Percentiles rank a stretch among this genome's conserved stretches.
Conservation (phyloP, 2,888 invertebrate genomes). For the Hyles lineata region DNA sequence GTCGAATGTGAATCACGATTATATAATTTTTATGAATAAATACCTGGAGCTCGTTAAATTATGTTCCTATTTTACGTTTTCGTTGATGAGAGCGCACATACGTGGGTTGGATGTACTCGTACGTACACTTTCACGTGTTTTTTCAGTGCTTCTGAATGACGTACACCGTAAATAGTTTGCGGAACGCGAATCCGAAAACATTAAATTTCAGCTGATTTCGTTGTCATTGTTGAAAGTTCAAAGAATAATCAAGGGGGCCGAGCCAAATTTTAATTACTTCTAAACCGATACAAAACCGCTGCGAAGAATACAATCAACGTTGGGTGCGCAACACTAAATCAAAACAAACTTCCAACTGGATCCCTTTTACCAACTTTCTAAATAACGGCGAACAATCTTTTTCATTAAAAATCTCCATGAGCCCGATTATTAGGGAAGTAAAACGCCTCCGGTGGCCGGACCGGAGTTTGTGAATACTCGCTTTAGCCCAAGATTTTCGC, state of each 20-base stretch:
- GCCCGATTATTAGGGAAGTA: slow-evolving; percentile 81
- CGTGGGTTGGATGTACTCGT: background rate
- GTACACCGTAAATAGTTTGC: background rate
- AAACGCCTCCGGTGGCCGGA: slow-evolving; percentile 78
- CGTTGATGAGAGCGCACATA: background rate
- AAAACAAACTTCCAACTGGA: slow-evolving; percentile 79
- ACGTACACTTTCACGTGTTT: background rate
- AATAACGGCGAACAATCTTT: slow-evolving; percentile 83
- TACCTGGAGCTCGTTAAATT: slow-evolving; percentile 30
- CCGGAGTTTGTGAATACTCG: slow-evolving; percentile 68
- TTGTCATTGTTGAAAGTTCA: slow-evolving; percentile 41
- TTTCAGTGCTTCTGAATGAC: background rate
- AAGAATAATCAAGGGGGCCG: slow-evolving; percentile 47
- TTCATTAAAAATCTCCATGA: slow-evolving; percentile 84
- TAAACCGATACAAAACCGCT: slow-evolving; percentile 76
- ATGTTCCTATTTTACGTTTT: slow-evolving; percentile 3
- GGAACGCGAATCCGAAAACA: background rate
- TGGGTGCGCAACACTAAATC: slow-evolving; percentile 77
- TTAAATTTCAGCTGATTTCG: slow-evolving; percentile 8
- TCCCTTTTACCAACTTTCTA: slow-evolving; percentile 82
- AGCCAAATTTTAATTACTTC: slow-evolving; percentile 69
- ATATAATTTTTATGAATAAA: slow-evolving; percentile 55
- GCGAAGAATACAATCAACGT: slow-evolving; percentile 75
- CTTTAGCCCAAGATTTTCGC: slow-evolving; percentile 76
- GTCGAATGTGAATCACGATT: slow-evolving; percentile 58